These are phyloP conservation scores for Chaetogeoica ovagalla DNA, from an alignment of 2,888 invertebrate genomes.

Conservation along the genomic window DNA sequence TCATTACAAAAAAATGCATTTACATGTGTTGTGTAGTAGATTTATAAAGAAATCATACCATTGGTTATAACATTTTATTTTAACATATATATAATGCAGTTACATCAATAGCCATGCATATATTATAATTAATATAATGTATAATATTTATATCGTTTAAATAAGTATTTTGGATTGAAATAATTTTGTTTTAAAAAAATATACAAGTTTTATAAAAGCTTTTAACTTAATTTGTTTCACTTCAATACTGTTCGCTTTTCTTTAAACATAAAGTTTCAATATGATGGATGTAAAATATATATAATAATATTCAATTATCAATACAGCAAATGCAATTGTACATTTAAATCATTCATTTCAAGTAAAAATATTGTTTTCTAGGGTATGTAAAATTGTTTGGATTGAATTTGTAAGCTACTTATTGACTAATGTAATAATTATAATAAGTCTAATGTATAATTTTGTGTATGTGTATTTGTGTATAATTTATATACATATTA, in stretches of 20 bases:
- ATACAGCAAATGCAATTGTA: not conserved
- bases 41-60: not conserved
- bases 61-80: not conserved
- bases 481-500: not conserved
- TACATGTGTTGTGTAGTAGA: not conserved
- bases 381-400: not conserved
- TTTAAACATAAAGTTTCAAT: not conserved
- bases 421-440: not conserved
- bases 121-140: no score
- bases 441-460: not conserved
- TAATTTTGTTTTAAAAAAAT: not conserved
- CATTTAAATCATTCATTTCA: not conserved
- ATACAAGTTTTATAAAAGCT: not conserved
- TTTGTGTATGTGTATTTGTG: no score
- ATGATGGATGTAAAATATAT: not conserved
- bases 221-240: not conserved
- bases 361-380: not conserved
- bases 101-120: not conserved
- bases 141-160: not conserved
- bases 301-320: not conserved
- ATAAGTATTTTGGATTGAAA: not conserved
- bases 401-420: not conserved
- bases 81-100: not conserved
- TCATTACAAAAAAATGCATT: not conserved
- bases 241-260: not conserved